These are phyloP conservation scores for Momotus momota DNA, from an alignment of 2,797 vertebrate species.

Conservation along the genomic window DNA sequence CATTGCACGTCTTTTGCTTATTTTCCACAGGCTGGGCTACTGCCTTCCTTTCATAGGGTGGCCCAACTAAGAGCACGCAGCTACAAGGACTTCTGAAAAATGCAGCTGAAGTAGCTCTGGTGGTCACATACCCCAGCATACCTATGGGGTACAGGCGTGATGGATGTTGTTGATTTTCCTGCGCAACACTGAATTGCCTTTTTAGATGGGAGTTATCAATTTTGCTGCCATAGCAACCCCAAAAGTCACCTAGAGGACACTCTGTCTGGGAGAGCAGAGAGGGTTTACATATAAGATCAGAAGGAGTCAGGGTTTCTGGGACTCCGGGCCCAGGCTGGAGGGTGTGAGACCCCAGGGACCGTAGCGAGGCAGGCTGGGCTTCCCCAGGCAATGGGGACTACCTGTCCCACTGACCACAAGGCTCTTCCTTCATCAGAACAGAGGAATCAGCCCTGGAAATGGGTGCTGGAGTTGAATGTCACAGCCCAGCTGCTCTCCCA, in stretches of 20 bases:
- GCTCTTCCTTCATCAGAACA: not conserved
- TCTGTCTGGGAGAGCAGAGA: not conserved
- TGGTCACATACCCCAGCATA: not conserved
- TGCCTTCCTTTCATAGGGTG: not conserved
- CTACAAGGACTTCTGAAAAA: not conserved
- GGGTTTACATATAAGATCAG: not conserved
- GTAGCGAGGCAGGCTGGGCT: not conserved
- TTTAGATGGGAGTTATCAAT: conserved; percentile 42
- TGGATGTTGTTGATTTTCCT: conserved; percentile 9
- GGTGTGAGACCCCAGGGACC: not conserved
- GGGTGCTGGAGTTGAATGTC: not conserved
- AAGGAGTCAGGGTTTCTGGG: not conserved
- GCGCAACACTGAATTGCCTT: not conserved
- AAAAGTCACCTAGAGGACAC: conserved; percentile 41
- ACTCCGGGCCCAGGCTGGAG: not conserved
- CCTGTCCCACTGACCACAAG: not conserved
- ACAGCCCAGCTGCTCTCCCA: not conserved
- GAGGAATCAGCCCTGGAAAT: not conserved
- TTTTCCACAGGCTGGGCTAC: not conserved
- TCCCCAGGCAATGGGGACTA: not conserved
- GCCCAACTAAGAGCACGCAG: not conserved
- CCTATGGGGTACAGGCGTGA: not conserved
- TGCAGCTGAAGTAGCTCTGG: not conserved
- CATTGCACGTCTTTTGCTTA: not conserved
- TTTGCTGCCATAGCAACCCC: conserved; percentile 55